These are phyloP conservation scores for Lophius americanus DNA, from an alignment of 2,797 vertebrate species.

Conservation along the genomic window DNA sequence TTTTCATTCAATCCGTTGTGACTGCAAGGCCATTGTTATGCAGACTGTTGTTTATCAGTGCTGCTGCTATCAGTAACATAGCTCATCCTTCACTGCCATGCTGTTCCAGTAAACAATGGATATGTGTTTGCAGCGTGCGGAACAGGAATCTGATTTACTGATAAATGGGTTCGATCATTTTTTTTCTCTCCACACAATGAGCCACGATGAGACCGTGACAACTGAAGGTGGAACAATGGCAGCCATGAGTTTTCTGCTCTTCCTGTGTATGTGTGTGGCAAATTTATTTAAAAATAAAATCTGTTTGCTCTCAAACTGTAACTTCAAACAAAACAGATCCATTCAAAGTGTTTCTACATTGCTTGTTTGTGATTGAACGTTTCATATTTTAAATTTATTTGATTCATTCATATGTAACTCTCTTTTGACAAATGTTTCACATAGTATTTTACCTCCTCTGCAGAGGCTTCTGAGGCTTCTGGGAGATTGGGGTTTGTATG, in stretches of 20 bases:
- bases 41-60: slow-evolving; percentile 66
- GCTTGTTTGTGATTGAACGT: background rate
- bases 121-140: slow-evolving; percentile 41
- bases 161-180: slow-evolving; percentile 58
- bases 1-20: slow-evolving; percentile 9
- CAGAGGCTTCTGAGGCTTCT: too few relatives aligned
- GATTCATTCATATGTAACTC: too few relatives aligned
- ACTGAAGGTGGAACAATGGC: slow-evolving; percentile 54
- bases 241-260: slow-evolving; percentile 19
- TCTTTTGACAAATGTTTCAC: too few relatives aligned
- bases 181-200: slow-evolving; percentile 59
- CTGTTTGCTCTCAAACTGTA: slow-evolving; percentile 16
- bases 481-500: too few relatives aligned
- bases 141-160: slow-evolving; percentile 61
- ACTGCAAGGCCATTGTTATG: slow-evolving; percentile 58
- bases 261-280: slow-evolving; percentile 14
- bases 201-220: slow-evolving; percentile 58
- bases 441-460: too few relatives aligned
- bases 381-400: too few relatives aligned
- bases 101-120: slow-evolving; percentile 69
- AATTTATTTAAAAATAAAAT: slow-evolving; percentile 30
- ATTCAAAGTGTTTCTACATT: background rate
- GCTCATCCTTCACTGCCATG: slow-evolving; percentile 70
- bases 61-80: slow-evolving; percentile 62
- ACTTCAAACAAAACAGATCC: slow-evolving; percentile 7